These are phyloP conservation scores for Drosophila ogumai DNA, from an alignment of 1,140 invertebrate genomes.

Conservation along the genomic window DNA sequence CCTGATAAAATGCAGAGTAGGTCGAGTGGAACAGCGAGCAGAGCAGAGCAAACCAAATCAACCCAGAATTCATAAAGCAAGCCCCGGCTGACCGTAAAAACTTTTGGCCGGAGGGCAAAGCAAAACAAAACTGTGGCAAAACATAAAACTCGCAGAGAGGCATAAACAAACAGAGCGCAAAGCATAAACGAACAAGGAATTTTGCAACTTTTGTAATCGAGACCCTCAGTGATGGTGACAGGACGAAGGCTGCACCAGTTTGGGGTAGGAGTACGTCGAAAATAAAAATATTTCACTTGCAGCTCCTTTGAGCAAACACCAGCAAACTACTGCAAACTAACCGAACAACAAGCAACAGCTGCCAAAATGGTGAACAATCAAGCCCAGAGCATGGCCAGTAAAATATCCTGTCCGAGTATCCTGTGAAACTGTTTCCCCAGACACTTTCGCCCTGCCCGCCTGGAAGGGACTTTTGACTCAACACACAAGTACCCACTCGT, in stretches of 20 bases:
- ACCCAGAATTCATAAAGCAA: conserved; percentile 21
- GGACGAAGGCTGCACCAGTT: conserved; percentile 21
- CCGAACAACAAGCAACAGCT: conserved; percentile 49
- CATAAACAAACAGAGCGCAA: conserved; percentile 46
- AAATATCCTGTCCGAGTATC: conserved; percentile 26
- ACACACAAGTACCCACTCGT: conserved; percentile 1
- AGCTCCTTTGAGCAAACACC: conserved; percentile 41
- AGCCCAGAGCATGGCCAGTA: conserved; percentile 14
- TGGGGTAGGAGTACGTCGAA: conserved; percentile 4
- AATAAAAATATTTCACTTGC: conserved; percentile 47
- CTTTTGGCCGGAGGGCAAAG: conserved; percentile 21
- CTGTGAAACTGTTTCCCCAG: conserved; percentile 30
- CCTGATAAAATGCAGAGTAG: conserved; percentile 20
- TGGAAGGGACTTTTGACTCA: conserved; percentile 16
- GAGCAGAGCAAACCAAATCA: conserved; percentile 6
- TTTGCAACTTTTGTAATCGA: conserved; percentile 47
- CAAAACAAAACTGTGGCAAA: conserved; percentile 43
- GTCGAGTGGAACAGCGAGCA: conserved; percentile 24
- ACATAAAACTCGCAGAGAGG: conserved; percentile 30
- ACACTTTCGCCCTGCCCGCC: conserved; percentile 7
- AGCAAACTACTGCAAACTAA: conserved; percentile 45
- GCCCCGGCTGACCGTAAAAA: conserved; percentile 32
- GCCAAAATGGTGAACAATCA: conserved; percentile 47
- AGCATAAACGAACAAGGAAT: conserved; percentile 42
- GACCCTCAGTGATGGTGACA: conserved; percentile 31